phyloP scores from a whole-genome alignment of 2,888 invertebrate species.

The Danaus chrysippus region DNA sequence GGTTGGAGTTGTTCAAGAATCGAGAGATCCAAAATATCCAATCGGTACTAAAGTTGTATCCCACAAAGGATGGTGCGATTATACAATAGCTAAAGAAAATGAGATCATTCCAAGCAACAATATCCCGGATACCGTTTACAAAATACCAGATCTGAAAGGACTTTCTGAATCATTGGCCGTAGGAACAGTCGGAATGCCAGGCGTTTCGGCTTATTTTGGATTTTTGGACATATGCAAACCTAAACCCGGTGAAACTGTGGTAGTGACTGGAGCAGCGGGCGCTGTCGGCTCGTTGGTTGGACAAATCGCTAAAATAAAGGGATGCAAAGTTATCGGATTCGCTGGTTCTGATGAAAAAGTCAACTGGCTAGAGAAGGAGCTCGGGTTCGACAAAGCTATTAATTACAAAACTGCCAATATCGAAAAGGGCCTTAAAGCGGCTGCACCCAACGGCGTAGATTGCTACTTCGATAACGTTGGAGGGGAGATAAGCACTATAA shows the following conservation, averaged over 20 bases:
- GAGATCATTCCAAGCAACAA: constrained; percentile 36
- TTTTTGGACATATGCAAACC: constrained; percentile 81
- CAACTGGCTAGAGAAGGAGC: constrained; percentile 79
- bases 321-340: constrained; percentile 79
- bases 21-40: constrained; percentile 79
- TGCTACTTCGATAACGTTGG: constrained; percentile 87
- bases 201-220: constrained; percentile 84
- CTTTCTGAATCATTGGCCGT: constrained; percentile 70
- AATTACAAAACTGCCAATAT: constrained; percentile 83
- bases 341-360: constrained; percentile 84
- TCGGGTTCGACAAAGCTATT: constrained; percentile 82
- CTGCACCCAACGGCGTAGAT: constrained; percentile 83
- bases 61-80: constrained; percentile 83
- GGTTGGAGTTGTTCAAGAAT: constrained; percentile 74
- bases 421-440: constrained; percentile 72
- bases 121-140: constrained; percentile 30
- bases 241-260: constrained; percentile 82
- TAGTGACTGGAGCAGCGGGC: constrained; percentile 84
- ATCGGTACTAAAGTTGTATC: constrained; percentile 80
- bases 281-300: constrained; percentile 85
- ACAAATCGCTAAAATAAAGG: constrained; percentile 84
- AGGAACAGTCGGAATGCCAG: constrained; percentile 82
- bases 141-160: constrained; percentile 72
- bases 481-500: constrained; percentile 77
- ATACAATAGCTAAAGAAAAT: constrained; percentile 41